Evolutionary conservation across 2,113 vertebrate species (phyloP).

Genomic region (Forbesichthys agassizii): DNA sequence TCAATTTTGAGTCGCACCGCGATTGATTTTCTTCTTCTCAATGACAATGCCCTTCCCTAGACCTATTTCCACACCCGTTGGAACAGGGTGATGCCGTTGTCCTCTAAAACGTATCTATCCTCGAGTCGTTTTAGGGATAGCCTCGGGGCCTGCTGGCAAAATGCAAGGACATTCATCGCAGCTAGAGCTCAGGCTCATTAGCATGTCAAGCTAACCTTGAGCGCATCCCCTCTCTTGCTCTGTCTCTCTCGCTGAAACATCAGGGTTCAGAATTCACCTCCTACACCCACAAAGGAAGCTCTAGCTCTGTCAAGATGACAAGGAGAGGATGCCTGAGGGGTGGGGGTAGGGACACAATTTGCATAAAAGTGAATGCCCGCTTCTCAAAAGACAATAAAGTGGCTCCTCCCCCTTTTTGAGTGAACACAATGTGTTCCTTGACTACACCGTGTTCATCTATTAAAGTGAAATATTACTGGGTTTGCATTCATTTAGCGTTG

Average conservation of each 20-base stretch:
- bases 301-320: constrained; percentile 71
- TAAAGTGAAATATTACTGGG: too few species aligned
- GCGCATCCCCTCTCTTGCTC: constrained; percentile 40
- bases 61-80: background rate
- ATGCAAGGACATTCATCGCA: constrained; percentile 56
- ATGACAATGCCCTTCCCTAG: background rate
- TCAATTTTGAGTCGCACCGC: too few species aligned
- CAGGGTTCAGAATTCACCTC: constrained; percentile 49
- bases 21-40: too few species aligned
- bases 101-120: constrained; percentile 40
- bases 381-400: constrained; percentile 53
- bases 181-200: constrained; percentile 63
- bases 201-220: constrained; percentile 74
- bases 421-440: constrained; percentile 15
- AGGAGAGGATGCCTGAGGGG: constrained; percentile 60
- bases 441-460: too few species aligned
- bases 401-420: constrained; percentile 29
- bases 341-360: constrained; percentile 48
- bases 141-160: constrained; percentile 42
- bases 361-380: constrained; percentile 64
- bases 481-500: too few species aligned
- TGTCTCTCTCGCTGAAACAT: constrained; percentile 39
- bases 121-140: constrained; percentile 38
- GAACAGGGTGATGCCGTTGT: constrained; percentile 22
- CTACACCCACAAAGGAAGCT: constrained; percentile 56